These are phyloP conservation scores for Brachypterus glaber DNA, from an alignment of 2,888 invertebrate genomes.

Conservation along the genomic window DNA sequence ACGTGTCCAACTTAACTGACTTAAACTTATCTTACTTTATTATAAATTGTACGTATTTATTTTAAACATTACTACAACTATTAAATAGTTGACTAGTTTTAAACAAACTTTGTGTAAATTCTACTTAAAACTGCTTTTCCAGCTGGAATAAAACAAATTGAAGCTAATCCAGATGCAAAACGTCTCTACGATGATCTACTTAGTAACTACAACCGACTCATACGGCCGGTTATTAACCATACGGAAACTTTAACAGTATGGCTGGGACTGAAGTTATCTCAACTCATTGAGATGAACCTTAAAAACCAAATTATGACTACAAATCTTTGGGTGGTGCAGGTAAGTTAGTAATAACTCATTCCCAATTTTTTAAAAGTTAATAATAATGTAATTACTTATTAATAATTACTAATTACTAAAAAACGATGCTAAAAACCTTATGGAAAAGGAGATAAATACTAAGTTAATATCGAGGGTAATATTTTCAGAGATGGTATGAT, in stretches of 20 bases:
- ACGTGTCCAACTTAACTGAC: too few species aligned
- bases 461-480: too few species aligned
- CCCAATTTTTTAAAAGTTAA: conserved; percentile 4
- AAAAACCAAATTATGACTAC: conserved; percentile 94
- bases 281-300: conserved; percentile 83
- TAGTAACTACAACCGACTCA: conserved; percentile 90
- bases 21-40: too few species aligned
- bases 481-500: conserved; percentile 77
- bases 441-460: neutral
- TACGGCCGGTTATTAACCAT: conserved; percentile 87
- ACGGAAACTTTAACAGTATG: conserved; percentile 86
- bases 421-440: neutral
- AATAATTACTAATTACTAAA: neutral
- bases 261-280: conserved; percentile 81
- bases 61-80: too few species aligned
- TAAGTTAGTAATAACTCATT: conserved; percentile 34
- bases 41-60: too few species aligned
- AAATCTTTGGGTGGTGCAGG: conserved; percentile 90
- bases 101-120: too few species aligned
- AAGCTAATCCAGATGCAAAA: conserved; percentile 90
- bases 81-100: too few species aligned
- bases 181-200: conserved; percentile 92
- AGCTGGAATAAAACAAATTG: conserved; percentile 43
- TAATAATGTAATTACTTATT: neutral
- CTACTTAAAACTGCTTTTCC: too few species aligned